Base-by-base conservation (phyloP, 2,888 invertebrate genomes). In the Lochmaea capreae region DNA sequence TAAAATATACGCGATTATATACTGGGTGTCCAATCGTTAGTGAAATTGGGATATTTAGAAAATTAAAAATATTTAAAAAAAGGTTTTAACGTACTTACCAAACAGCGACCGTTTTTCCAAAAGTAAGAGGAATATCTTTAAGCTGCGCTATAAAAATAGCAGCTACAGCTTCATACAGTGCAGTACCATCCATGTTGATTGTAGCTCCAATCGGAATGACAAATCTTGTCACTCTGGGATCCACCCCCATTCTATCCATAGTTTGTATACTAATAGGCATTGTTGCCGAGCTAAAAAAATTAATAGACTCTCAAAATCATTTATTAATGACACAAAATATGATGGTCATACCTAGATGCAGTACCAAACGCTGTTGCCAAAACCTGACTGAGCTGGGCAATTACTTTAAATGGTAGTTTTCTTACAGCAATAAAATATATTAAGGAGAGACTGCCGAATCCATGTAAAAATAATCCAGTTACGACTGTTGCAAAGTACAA, bases 101-200 rank as follows among this genome's bases (percentile, higher is more conserved):
- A 76, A 98, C 94, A 73, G 97, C 97, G 75, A 98, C 91, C 79
- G 97, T 93, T 86, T 95, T 93, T 26, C 97, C 96, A 78, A 97
- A 92, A 14, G 94, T 92, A 87, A 98, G 92, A 52, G 92, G 90
- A 74, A 96, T 91, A 80, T 92, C 92, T 83, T 96, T 91, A 78
- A 97, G 91, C 88, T 99, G 99, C 16, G 98, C 97, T 77, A 99
- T 98, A 85, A 98, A 99, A 80, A 99, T 94, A 26, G 98, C 98
- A 0, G 98, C 99, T 8, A 99, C 97, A 0, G 98, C 98, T 87
- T 99, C 99, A 85, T 99, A 99, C 42, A 99, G 89, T 1, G 98
- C 98, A 0, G 98, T 98, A 14, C 96, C 96, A 86, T 98, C 98
- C 98, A 98, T 98, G 89, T 99, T 98, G 87, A 99, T 97, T 54